Conservation (phyloP, 2,797 vertebrate species). For the Sebastes hubbsi region DNA sequence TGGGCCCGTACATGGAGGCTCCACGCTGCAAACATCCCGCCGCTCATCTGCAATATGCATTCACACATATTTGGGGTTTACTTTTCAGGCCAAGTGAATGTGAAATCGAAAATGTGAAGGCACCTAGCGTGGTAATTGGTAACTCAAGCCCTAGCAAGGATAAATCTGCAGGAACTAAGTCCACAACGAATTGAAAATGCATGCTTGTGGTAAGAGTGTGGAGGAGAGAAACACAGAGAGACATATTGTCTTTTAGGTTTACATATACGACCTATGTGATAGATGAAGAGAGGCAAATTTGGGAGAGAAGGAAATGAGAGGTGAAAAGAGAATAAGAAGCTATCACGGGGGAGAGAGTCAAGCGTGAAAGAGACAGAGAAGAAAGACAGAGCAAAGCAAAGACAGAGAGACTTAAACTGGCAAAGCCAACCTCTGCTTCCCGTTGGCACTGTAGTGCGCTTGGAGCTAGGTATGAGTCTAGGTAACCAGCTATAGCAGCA, state of each 20-base stretch:
- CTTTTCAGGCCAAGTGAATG: conserved; percentile 54
- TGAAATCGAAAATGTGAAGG: conserved; percentile 59
- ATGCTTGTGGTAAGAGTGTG: conserved; percentile 19
- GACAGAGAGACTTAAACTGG: conserved; percentile 33
- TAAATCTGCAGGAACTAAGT: conserved; percentile 66
- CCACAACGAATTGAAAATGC: conserved; percentile 59
- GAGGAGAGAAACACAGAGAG: not conserved
- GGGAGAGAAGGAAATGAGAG: not conserved
- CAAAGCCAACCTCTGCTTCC: conserved; percentile 40
- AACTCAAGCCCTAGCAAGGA: conserved; percentile 29
- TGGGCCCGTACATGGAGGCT: not conserved
- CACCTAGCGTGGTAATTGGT: conserved; percentile 54
- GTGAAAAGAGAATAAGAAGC: conserved; percentile 15
- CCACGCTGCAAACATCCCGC: not conserved
- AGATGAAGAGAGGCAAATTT: not conserved
- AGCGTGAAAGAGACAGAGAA: conserved; percentile 20
- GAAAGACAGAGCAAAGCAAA: conserved; percentile 7
- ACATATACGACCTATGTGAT: not conserved
- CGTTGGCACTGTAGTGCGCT: conserved; percentile 32
- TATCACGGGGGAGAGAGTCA: conserved; percentile 11
- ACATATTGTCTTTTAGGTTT: not conserved
- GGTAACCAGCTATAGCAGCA: conserved; percentile 52
- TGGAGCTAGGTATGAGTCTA: conserved; percentile 37
- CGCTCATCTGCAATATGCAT: conserved; percentile 13
- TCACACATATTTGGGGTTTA: conserved; percentile 43